These are phyloP conservation scores for Tethya wilhelma DNA, from an alignment of 37 sponge, comb jelly and placozoan genomes.

Conservation along the genomic window DNA sequence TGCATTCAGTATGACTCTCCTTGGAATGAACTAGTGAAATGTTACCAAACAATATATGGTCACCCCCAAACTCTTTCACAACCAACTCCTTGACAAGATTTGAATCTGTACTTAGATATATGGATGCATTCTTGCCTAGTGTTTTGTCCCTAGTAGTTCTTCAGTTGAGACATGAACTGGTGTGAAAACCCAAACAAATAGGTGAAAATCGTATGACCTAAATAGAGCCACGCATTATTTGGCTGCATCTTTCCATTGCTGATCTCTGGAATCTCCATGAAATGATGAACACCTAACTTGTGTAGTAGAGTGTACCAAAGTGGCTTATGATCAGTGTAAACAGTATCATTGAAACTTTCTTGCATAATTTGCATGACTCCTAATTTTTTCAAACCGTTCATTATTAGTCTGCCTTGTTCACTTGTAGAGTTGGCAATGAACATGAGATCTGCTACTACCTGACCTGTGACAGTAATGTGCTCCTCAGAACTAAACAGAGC, in stretches of 20 bases:
- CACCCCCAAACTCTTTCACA: not conserved
- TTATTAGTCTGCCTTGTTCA: not conserved
- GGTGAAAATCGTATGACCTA: slow-evolving; percentile 15
- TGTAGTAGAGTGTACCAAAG: slow-evolving; percentile 19
- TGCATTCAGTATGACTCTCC: not conserved
- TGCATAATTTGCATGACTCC: slow-evolving; percentile 8
- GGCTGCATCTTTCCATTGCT: not conserved
- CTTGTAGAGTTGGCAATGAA: not conserved
- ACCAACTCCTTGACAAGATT: slow-evolving; percentile 3
- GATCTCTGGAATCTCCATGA: slow-evolving; percentile 27
- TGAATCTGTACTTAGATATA: slow-evolving; percentile 28
- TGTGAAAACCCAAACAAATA: slow-evolving; percentile 14
- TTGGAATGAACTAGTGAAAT: not conserved
- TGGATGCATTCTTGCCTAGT: not conserved
- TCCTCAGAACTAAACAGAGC: slow-evolving; percentile 11
- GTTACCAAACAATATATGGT: not conserved
- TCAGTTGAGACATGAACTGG: not conserved
- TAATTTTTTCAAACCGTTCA: not conserved
- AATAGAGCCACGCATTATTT: not conserved
- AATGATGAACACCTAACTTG: slow-evolving; percentile 10
- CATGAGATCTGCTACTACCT: not conserved
- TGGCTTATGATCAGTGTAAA: not conserved
- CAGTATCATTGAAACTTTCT: not conserved
- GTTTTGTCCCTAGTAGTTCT: not conserved
- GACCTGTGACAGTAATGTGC: slow-evolving; percentile 16